These are phyloP conservation scores for Plectropomus leopardus DNA, from an alignment of 2,113 vertebrate genomes.

Conservation along the genomic window DNA sequence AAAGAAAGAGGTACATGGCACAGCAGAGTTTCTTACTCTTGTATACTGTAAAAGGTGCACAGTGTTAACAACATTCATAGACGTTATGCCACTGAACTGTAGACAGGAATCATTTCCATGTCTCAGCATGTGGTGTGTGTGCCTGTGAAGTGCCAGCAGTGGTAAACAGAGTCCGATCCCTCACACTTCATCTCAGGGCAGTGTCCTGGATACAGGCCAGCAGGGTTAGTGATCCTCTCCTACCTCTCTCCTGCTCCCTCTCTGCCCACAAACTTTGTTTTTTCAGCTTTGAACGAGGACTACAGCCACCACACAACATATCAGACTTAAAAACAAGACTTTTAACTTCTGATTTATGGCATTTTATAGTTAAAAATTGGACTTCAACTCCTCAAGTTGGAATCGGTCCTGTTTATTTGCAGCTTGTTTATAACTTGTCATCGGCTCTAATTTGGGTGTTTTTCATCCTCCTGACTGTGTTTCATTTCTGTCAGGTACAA, in stretches of 20 bases:
- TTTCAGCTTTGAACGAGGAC: slow-evolving; percentile 38
- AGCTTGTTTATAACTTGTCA: not conserved
- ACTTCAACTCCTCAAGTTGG: slow-evolving; percentile 9
- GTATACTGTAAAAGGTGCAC: not conserved
- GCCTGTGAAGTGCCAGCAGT: slow-evolving; percentile 36
- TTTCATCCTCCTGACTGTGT: slow-evolving; percentile 4
- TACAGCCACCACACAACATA: slow-evolving; percentile 13
- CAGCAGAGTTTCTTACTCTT: not conserved
- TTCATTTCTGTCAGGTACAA: slow-evolving; percentile 53
- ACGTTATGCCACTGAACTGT: not conserved
- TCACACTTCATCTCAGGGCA: slow-evolving; percentile 35
- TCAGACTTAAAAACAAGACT: not conserved
- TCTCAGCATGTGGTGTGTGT: slow-evolving; percentile 22
- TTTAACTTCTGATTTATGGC: not conserved
- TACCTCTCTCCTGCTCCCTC: slow-evolving; percentile 29
- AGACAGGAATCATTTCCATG: not conserved
- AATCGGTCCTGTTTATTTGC: not conserved
- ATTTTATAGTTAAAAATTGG: not conserved
- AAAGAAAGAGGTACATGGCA: not conserved
- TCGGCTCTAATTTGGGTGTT: not conserved
- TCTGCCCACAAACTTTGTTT: slow-evolving; percentile 32
- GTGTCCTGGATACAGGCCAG: slow-evolving; percentile 68
- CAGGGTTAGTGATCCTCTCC: slow-evolving; percentile 65
- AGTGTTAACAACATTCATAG: slow-evolving; percentile 3
- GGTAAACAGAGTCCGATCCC: slow-evolving; percentile 58